Base-by-base conservation (phyloP, 2,797 vertebrate genomes). In the Trachurus trachurus region DNA sequence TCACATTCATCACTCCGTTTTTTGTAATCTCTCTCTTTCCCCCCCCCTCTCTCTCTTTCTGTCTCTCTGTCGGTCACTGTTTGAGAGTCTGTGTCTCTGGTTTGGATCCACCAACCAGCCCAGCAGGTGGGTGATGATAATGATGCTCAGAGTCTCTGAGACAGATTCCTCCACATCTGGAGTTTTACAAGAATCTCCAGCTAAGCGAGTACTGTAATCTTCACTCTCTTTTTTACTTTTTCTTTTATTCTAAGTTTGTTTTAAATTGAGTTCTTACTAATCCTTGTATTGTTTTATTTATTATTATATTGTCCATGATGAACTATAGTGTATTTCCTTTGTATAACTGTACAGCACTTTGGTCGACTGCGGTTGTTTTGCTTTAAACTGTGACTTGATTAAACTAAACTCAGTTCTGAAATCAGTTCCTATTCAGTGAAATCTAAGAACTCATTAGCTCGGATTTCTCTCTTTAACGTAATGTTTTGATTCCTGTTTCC, bases 1-100 rank as follows among this genome's bases (percentile, higher is more conserved):
- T 80, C 71, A 59, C 86, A 84, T 89, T 74, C 6, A 88, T 90
- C 86, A 87, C 78, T 80, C 76, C 0, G 17, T 76, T 83, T 75
- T 72, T 75, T 72, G 52, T 78, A 83, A 84, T 84, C 64, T 81
- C 63, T 80, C 67, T 82, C 71, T 71, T 40, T 52, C 45, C 52
- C 71, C 73, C 54, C 74, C 72, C 71, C 75, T 76, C 78, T 76
- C 83, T 34, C 67, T 82, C 71, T 71, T 40, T 54, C 45, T 54
- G 70, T 73, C 54, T 76, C 74, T 73, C 75, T 76, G 78, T 76
- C 83, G 80, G 65, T 53, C 34, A 1, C 64, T 53, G 57, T 83
- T 78, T 79, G 56, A 70, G 63, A 26, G 60, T 81, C 81, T 69
- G 53, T 60, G 66, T 60, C 21, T 78, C 54, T 57, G 54, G 59